These are phyloP conservation scores for Nephrotoma appendiculata DNA, from an alignment of 2,888 invertebrate genomes.

Conservation along the genomic window DNA sequence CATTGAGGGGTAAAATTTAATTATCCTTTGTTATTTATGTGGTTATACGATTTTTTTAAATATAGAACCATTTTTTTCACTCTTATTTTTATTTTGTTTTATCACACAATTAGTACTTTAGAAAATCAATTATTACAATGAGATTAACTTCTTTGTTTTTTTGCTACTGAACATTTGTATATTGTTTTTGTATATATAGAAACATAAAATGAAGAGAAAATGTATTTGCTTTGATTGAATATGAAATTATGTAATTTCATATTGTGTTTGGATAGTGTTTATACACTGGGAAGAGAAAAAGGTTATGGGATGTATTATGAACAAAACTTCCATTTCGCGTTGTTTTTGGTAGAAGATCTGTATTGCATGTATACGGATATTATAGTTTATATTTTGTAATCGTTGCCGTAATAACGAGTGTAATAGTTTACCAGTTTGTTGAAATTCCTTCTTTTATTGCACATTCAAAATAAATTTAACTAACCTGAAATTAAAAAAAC, in stretches of 20 bases:
- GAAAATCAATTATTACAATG: background rate
- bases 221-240: background rate
- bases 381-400: too few relatives aligned
- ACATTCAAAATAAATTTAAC: too few relatives aligned
- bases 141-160: background rate
- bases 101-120: background rate
- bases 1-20: background rate
- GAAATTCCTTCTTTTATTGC: too few relatives aligned
- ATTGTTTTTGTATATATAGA: background rate
- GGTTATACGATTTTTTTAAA: background rate
- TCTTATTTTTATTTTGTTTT: background rate
- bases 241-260: background rate
- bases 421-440: too few relatives aligned
- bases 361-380: too few relatives aligned
- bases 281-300: background rate
- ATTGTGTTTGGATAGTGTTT: background rate
- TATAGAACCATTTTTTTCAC: background rate
- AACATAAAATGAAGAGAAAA: background rate
- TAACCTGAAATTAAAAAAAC: too few relatives aligned
- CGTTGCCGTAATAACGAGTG: too few relatives aligned
- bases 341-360: background rate
- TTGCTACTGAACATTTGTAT: background rate
- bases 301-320: background rate
- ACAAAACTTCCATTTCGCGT: background rate
- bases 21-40: background rate